These are phyloP conservation scores for Periphyllus acericola DNA, from an alignment of 2,888 invertebrate species.

Conservation along the genomic window DNA sequence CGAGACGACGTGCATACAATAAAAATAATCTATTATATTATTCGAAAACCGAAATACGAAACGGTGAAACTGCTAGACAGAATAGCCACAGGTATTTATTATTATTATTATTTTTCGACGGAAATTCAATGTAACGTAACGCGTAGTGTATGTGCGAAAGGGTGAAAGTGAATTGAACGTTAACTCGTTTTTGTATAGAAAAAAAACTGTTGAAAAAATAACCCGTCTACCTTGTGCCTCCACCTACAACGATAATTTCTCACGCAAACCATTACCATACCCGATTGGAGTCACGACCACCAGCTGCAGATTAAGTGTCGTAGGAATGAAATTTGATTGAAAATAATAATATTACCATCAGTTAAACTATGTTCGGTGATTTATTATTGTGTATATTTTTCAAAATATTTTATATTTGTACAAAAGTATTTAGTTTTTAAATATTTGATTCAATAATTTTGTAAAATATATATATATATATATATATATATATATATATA, in stretches of 20 bases:
- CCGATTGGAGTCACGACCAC: constrained; percentile 49
- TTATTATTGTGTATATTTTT: neutral
- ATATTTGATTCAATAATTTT: neutral
- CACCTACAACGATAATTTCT: constrained; percentile 50
- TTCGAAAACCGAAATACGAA: constrained; percentile 21
- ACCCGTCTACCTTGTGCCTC: constrained; percentile 52
- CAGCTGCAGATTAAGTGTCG: constrained; percentile 27
- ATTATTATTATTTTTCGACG: constrained; percentile 42
- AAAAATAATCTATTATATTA: constrained; percentile 35
- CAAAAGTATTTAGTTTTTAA: neutral
- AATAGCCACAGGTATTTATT: neutral
- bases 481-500: too few species aligned
- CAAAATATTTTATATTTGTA: neutral
- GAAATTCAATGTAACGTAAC: constrained; percentile 44
- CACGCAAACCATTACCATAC: constrained; percentile 58
- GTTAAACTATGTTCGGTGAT: neutral
- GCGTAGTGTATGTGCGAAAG: constrained; percentile 36
- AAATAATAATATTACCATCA: neutral
- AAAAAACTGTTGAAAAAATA: constrained; percentile 41
- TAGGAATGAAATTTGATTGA: constrained; percentile 46
- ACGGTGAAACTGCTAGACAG: constrained; percentile 34
- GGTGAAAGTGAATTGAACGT: constrained; percentile 57
- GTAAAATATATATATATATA: too few species aligned
- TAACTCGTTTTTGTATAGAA: constrained; percentile 55
- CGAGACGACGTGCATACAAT: neutral